Evolutionary conservation across 23 tunicate genomes (phyloP), one percentile per base, ranked within the genome.

Genomic region (Ciona savignyi): DNA sequence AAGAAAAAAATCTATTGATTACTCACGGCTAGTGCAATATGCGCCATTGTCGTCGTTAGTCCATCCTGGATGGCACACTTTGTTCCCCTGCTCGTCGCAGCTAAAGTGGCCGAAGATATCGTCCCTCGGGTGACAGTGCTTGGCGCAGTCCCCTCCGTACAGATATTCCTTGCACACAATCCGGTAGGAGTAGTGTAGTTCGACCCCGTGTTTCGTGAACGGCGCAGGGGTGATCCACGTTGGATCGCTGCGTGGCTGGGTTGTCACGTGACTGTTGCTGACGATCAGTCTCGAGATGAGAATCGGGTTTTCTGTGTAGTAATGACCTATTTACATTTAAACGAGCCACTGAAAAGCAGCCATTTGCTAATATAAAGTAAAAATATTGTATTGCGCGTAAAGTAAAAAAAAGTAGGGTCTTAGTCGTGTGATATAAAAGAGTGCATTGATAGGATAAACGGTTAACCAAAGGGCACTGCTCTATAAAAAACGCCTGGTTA

Each of bases 61-160:
- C 98, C 98, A 93, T 6, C 98, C 98, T 0, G 81, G 80, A 63
- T 81, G 34, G 32, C 98, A 93, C 2, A 86, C 85, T 74, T 72
- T 77, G 30, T 86, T 78, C n/a, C 98, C 98, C 28, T 86, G 62
- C 32, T 35, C 77, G 69, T 81, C 60, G 51, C 98, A 93, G 0
- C 56, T 68, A 49, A 31, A 93, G 67, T 93, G 98, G 3, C 98
- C 98, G 49, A 80, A 72, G 27, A 49, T 19, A 65, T 93, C 94
- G 34, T 93, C 77, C 26, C 85, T 70, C 9, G 98, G 81, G 4
- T 68, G 80, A 60, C 98, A 93, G 66, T 70, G 79, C 2, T 65
- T 81, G 25, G 78, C 48, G 51, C 98, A 93, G 22, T 70, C 81
- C 6, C 34, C 33, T 0, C 89, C 94, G 63, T 93, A 92, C 23